phyloP scores from a whole-genome alignment of 2,113 vertebrate genomes.

The Natator depressus region DNA sequence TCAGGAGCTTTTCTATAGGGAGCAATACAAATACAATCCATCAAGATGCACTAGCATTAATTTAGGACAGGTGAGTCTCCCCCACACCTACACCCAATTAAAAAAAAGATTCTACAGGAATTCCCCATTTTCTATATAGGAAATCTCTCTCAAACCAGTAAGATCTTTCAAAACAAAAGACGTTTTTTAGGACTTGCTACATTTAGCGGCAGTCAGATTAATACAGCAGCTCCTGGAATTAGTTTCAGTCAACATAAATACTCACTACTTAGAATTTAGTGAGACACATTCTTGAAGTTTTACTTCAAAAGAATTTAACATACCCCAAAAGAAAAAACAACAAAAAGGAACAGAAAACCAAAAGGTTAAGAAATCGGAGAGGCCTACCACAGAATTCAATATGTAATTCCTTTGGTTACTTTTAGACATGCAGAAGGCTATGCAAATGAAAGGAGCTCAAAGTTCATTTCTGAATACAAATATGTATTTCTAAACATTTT shows the following conservation, averaged over 20 bases:
- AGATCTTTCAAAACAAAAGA: neutral
- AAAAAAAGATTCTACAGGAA: neutral
- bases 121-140: neutral
- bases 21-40: neutral
- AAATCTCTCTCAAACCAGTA: neutral
- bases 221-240: neutral
- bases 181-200: neutral
- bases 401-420: neutral
- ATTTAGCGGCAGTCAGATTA: neutral
- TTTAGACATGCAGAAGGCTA: neutral
- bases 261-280: neutral
- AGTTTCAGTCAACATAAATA: neutral
- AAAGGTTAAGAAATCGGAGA: neutral
- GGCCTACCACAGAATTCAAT: neutral
- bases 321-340: neutral
- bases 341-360: neutral
- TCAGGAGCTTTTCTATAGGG: neutral
- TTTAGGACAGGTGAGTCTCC: neutral
- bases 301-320: accelerated
- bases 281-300: accelerated
- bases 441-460: neutral
- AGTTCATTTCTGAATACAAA: neutral
- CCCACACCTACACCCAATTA: neutral
- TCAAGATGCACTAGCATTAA: neutral
- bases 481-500: neutral